Conservation (phyloP, 2,797 vertebrate species). For the Sebastes matsubarae region DNA sequence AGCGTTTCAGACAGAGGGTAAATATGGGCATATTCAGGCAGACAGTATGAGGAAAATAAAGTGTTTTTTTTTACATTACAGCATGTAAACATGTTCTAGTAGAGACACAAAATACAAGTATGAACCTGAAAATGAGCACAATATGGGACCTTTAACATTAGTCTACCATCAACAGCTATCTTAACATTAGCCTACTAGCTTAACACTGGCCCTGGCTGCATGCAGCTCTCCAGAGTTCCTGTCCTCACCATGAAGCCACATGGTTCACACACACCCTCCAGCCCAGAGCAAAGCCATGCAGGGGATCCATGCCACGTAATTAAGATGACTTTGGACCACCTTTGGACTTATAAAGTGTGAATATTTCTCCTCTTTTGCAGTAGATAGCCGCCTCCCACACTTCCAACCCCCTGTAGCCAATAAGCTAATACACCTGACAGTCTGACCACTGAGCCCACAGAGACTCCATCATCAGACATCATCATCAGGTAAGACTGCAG, state of each 20-base stretch:
- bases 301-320: not conserved
- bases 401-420: not conserved
- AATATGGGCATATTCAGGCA: no score
- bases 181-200: not conserved
- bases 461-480: not conserved
- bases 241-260: not conserved
- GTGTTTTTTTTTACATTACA: accelerated
- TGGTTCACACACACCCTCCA: not conserved
- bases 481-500: not conserved
- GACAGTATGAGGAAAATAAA: no score
- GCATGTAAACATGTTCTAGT: no score
- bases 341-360: not conserved
- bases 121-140: no score
- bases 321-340: not conserved
- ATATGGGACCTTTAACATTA: no score
- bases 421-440: not conserved
- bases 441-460: not conserved
- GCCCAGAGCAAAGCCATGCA: not conserved
- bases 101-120: no score
- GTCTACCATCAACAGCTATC: no score
- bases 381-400: not conserved
- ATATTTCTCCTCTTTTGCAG: not conserved
- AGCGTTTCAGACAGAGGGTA: no score
- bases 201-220: not conserved
- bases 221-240: not conserved